Percentiles rank a stretch among this genome's conserved stretches.
These are phyloP conservation scores for Tenthredo distinguenda DNA, from an alignment of 2,888 invertebrate species.

Conservation along the genomic window DNA sequence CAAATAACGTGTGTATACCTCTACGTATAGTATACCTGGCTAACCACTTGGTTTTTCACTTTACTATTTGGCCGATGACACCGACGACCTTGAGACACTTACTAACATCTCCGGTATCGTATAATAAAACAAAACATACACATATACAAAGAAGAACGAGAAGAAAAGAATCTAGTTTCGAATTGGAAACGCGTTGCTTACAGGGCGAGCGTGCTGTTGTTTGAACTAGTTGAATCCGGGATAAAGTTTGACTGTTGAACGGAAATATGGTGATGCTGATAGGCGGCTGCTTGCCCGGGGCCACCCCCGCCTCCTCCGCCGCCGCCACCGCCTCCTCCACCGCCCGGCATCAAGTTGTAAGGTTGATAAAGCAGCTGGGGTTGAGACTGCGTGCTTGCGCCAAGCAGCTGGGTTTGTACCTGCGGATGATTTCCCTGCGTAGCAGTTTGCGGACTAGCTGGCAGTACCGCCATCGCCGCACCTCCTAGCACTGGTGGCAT, in stretches of 20 bases:
- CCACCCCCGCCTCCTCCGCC: background rate
- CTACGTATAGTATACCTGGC: background rate
- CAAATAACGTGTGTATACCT: background rate
- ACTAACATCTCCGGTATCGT: background rate
- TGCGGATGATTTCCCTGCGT: constrained; percentile 71
- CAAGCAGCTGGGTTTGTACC: constrained; percentile 70
- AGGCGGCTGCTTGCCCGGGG: constrained; percentile 62
- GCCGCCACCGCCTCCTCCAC: constrained; percentile 48
- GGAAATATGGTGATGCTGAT: constrained; percentile 61
- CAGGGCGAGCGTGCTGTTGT: constrained; percentile 64
- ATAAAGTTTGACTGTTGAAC: constrained; percentile 65
- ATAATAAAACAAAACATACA: background rate
- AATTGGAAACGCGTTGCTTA: constrained; percentile 62
- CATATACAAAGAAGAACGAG: background rate
- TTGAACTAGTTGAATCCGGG: constrained; percentile 62
- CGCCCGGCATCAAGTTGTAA: constrained; percentile 72
- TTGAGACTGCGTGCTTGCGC: constrained; percentile 55
- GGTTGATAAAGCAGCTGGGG: constrained; percentile 76
- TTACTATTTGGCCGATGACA: constrained; percentile 2
- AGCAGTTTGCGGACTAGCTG: constrained; percentile 77
- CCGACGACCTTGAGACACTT: background rate
- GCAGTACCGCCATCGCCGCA: constrained; percentile 77
- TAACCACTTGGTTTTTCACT: background rate
- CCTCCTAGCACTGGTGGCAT: constrained; percentile 78
- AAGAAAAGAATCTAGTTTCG: background rate